Evolutionary conservation across 92 coral and sea anemone species (phyloP), one percentile per base, ranked within the genome.

Genomic region (Zoanthus sociatus): DNA sequence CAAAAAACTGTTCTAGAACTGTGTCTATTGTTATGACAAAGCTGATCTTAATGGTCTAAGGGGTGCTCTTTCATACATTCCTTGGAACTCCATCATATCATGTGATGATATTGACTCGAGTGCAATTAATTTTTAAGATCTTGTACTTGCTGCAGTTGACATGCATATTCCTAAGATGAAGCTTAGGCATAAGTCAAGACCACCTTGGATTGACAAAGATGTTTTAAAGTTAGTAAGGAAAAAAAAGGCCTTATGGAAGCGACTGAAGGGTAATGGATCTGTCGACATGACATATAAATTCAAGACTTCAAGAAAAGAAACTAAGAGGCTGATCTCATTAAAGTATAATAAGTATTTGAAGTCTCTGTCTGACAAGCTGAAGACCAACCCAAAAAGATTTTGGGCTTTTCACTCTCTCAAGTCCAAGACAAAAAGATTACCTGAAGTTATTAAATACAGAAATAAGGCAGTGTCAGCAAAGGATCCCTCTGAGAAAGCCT

Each of bases 231-330:
- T 86, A 69, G 93, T 86, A 66, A 76, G 74, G 84, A 86, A 86
- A 90, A 90, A 90, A 88, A 89, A 76, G 68, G 92, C 89, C 82
- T 15, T 85, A 79, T 90, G 86, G 92, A 89, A 26, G 26, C 26
- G 26, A 26, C 26, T 26, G 26, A 26, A 26, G 26, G 26, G 26
- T 26, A 26, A 26, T 26, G 26, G 26, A 26, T 26, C 26, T 26
- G 0, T 26, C 26, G 26, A 26, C 26, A 26, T 26, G 26, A 26
- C 26, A 26, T 26, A 26, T 26, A 26, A 26, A 26, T 26, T 26
- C 26, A 26, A 26, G 26, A 26, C 26, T 26, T 26, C 0, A 26
- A 26, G 26, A 26, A 26, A 26, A 26, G 26, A 26, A 0, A 26
- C 26, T 26, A 0, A 26, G 26, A 26, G 26, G 26, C 26, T 26